Percentiles rank a stretch among this genome's conserved stretches.
These are phyloP conservation scores for Tupiocoris notatus DNA, from an alignment of 2,888 invertebrate species.

Conservation along the genomic window DNA sequence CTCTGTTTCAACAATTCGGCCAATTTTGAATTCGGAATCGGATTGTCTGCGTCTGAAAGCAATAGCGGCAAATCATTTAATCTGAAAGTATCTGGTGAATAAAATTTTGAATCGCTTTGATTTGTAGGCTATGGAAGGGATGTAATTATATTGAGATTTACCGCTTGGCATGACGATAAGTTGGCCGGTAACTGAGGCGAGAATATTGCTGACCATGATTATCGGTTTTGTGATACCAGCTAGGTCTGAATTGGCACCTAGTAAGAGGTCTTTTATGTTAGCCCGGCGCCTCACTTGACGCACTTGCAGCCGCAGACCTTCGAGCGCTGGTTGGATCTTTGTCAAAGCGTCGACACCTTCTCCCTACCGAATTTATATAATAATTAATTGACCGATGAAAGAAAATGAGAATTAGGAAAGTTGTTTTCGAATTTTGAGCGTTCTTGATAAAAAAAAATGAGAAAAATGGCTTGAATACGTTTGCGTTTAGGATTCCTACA, in stretches of 20 bases:
- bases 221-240: conserved; percentile 38
- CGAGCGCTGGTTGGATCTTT: conserved; percentile 39
- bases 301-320: conserved; percentile 40
- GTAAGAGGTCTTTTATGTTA: conserved; percentile 39
- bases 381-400: too few relatives aligned
- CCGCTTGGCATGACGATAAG: conserved; percentile 39
- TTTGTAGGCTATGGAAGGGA: too few relatives aligned
- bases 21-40: conserved; percentile 36
- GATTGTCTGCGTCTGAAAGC: conserved; percentile 43
- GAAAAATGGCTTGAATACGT: too few relatives aligned
- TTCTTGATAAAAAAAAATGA: too few relatives aligned
- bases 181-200: conserved; percentile 41
- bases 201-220: conserved; percentile 41
- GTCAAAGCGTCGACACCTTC: conserved; percentile 38
- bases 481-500: too few relatives aligned
- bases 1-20: conserved; percentile 41
- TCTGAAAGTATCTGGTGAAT: too few relatives aligned
- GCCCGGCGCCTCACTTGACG: conserved; percentile 42
- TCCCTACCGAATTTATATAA: too few relatives aligned
- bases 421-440: too few relatives aligned
- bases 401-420: too few relatives aligned
- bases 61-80: too few relatives aligned
- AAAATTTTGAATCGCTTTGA: too few relatives aligned
- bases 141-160: background rate
- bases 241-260: conserved; percentile 39